Conservation (phyloP, 2,113 vertebrate species). For the Noctilio leporinus region DNA sequence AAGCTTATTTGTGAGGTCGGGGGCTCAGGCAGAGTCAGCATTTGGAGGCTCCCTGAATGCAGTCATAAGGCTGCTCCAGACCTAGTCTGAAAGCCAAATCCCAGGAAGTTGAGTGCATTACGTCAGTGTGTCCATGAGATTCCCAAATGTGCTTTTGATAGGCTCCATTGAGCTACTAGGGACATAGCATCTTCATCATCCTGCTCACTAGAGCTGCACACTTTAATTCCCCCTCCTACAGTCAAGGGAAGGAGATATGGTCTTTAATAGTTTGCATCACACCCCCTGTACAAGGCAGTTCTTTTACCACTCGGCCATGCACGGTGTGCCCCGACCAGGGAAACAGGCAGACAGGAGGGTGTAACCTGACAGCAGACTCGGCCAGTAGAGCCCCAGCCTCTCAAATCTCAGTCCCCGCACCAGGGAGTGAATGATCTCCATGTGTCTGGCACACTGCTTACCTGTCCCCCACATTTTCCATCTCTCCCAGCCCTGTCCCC, state of each 20-base stretch:
- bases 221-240: constrained; percentile 44
- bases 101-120: not conserved
- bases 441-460: not conserved
- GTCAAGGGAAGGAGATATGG: not conserved
- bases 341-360: not conserved
- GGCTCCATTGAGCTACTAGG: constrained; percentile 32
- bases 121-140: constrained; percentile 52
- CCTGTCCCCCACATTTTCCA: not conserved
- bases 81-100: constrained; percentile 28
- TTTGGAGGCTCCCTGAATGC: constrained; percentile 39
- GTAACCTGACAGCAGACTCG: not conserved
- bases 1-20: constrained; percentile 41
- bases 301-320: not conserved
- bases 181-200: constrained; percentile 41
- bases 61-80: constrained; percentile 42
- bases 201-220: constrained; percentile 44
- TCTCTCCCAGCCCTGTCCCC: not conserved
- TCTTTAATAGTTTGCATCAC: not conserved
- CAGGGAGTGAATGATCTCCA: not conserved
- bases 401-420: not conserved
- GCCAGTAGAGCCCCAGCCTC: not conserved
- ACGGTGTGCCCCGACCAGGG: constrained; percentile 4
- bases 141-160: constrained; percentile 33
- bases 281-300: not conserved
- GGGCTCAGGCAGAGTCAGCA: not conserved